Evolutionary conservation across 2,797 vertebrate species (phyloP), one percentile per base, ranked within the genome.

Genomic region (Notolabrus celidotus): DNA sequence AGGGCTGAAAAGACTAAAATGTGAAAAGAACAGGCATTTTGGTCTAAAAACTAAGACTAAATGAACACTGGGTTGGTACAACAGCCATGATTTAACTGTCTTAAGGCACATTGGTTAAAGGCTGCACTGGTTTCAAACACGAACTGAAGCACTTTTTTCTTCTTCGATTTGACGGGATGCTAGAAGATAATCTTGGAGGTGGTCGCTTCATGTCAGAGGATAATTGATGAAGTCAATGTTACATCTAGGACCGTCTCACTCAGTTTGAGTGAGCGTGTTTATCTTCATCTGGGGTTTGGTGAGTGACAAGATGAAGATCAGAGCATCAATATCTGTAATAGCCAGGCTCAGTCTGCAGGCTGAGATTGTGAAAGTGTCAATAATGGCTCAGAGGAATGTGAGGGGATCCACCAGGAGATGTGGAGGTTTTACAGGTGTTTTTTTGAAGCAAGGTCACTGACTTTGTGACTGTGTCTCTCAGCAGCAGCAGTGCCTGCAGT

Each of bases 331-430:
- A 67, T 56, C 39, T 54, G 15, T 20, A 53, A 57, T 19, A 36
- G 39, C 29, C 29, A 12, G 56, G 29, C 41, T 43, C 14, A 41
- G 55, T 36, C 31, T 64, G 76, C 56, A 50, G 43, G 3, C 41
- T 15, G 42, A 65, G 67, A 70, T 63, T 65, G 74, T 53, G 25
- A 33, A 57, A 2, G 14, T 23, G 36, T 79, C 75, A 73, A 53
- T 68, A 64, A 52, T 12, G 15, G n/a, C 61, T 54, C 41, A 34
- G 41, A 59, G 59, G 56, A 60, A n/a, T n/a, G 34, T 3, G 5
- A 17, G 33, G 59, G n/a, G 27, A 27, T 27, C 27, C 27, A 54
- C n/a, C n/a, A n/a, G n/a, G n/a, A n/a, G n/a, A n/a, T n/a, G 17
- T 36, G 8, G 27, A 17, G 14, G 34, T 4, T 36, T 36, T 49